Base-by-base conservation (phyloP, 2,113 vertebrate genomes). In the Brachyistius frenatus region DNA sequence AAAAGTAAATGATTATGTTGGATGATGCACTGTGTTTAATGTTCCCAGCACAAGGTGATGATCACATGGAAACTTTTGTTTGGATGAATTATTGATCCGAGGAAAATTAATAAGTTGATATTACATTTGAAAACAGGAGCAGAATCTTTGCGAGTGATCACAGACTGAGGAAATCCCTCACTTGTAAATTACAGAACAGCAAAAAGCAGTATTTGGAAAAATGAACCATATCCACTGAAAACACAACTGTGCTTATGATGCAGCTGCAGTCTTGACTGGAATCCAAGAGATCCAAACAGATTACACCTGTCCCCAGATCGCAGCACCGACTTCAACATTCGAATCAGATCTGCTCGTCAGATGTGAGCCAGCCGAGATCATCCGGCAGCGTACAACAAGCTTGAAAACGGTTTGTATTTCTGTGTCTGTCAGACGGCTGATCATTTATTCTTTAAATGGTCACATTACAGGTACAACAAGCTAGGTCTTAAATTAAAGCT, bases 271-370 rank as follows among this genome's bases (percentile, higher is more conserved):
- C 55, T 56, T 64, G 61, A 82, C 61, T 75, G 62, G 56, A 69
- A 61, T 64, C 30, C n/a, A 49, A 71, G 23, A 85, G 73, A 77
- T 80, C 62, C 31, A 70, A 72, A 81, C 72, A 80, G 79, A 88
- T 90, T 83, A 82, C 84, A 84, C 78, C 73, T 80, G 76, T 81
- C 73, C 63, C 63, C 30, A 60, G 54, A 76, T 79, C 64, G 49
- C 53, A 6, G 82, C 84, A 32, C 73, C 32, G 57, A 58, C 75
- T 73, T 75, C 73, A 69, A 81, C 84, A 80, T 75, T 64, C 23
- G 5, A 81, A 86, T 85, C 64, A 69, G 76, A 85, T 81, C 76
- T 76, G 75, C 61, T 62, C 83, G 85, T 82, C 88, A 79, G 76
- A 87, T 61, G 66, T 2, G 47, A 78, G 54, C 50, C 76, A 32